Conservation (phyloP, 2,888 invertebrate species). For the Sialis fuliginosa region DNA sequence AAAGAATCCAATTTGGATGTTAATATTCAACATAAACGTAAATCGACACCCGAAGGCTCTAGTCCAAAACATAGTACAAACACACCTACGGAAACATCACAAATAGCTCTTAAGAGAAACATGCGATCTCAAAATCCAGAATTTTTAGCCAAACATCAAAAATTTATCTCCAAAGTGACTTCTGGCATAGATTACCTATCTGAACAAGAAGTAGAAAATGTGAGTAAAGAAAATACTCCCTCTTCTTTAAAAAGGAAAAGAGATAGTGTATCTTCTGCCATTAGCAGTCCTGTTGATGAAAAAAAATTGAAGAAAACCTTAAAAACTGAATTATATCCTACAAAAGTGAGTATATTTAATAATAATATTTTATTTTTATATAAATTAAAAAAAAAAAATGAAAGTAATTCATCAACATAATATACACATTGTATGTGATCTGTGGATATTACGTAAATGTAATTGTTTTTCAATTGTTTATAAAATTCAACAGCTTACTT, state of each 20-base stretch:
- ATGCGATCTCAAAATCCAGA: conserved; percentile 46
- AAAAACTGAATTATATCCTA: neutral
- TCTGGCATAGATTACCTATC: conserved; percentile 9
- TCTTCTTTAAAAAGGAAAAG: conserved; percentile 12
- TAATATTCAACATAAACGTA: conserved; percentile 29
- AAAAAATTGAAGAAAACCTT: neutral
- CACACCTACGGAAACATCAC: conserved; percentile 3
- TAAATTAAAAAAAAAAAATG: too few species aligned
- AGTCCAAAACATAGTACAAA: conserved; percentile 18
- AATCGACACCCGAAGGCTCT: conserved; percentile 18
- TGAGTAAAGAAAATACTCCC: conserved; percentile 4
- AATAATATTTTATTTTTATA: too few species aligned
- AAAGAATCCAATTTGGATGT: conserved; percentile 46
- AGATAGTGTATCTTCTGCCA: conserved; percentile 9
- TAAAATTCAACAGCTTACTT: too few species aligned
- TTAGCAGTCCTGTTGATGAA: neutral
- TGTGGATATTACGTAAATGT: too few species aligned
- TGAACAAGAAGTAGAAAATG: conserved; percentile 7
- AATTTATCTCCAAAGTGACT: conserved; percentile 36
- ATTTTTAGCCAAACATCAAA: conserved; percentile 40
- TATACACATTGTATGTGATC: too few species aligned
- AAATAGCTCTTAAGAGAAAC: conserved; percentile 21
- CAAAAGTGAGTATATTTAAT: neutral
- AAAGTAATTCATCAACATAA: too few species aligned
- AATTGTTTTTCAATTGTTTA: too few species aligned